Evolutionary conservation across 2,888 invertebrate genomes (phyloP).

Genomic region (Meteorus cinctellus): DNA sequence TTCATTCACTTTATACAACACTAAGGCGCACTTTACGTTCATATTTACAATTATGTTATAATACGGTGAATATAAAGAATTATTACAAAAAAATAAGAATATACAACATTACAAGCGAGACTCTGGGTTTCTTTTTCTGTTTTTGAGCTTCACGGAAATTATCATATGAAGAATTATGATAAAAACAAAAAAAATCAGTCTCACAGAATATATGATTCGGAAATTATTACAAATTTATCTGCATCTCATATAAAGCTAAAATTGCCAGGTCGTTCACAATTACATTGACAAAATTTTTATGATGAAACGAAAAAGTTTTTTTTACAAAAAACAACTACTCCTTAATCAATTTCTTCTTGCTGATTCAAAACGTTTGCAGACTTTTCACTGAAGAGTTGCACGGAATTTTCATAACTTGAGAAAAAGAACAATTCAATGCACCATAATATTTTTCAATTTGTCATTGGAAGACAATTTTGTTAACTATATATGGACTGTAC

Average conservation of each 20-base stretch:
- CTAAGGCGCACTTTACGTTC: conserved; percentile 44
- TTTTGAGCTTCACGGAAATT: conserved; percentile 58
- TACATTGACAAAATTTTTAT: conserved; percentile 8
- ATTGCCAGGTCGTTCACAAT: conserved; percentile 41
- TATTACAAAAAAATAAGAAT: conserved; percentile 58
- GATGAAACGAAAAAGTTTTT: not conserved
- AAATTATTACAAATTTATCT: conserved; percentile 37
- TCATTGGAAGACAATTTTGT: conserved; percentile 48
- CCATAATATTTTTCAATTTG: conserved; percentile 8
- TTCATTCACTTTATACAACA: conserved; percentile 59
- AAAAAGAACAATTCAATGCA: not conserved
- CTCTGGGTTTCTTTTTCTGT: conserved; percentile 26
- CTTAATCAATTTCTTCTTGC: not conserved
- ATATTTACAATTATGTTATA: conserved; percentile 63
- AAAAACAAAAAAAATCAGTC: conserved; percentile 62
- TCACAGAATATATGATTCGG: conserved; percentile 57
- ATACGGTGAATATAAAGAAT: conserved; percentile 53
- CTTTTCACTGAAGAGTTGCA: conserved; percentile 1
- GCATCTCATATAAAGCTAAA: conserved; percentile 54
- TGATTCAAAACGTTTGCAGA: not conserved
- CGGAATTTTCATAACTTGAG: not conserved
- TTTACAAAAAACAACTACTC: not conserved
- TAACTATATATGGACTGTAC: conserved; percentile 56
- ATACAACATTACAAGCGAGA: conserved; percentile 34
- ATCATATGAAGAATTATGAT: conserved; percentile 54